These are phyloP conservation scores for Pheosia gnoma DNA, from an alignment of 2,888 invertebrate genomes.

Conservation along the genomic window DNA sequence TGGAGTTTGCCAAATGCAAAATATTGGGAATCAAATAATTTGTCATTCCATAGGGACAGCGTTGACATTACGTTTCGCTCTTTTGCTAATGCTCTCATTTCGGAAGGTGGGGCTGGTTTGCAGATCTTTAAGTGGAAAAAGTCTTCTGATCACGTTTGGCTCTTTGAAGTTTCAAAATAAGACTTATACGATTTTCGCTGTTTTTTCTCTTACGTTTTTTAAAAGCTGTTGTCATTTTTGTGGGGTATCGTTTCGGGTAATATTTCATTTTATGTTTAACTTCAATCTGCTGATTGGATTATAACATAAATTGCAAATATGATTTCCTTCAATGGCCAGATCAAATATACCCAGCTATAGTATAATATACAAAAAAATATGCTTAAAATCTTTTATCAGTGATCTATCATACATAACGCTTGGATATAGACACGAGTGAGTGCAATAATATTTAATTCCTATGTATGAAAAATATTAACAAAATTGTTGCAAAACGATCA, in stretches of 20 bases:
- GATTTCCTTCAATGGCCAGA: too few species aligned
- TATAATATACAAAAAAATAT: too few species aligned
- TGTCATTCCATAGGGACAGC: conserved; percentile 72
- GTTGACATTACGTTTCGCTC: conserved; percentile 72
- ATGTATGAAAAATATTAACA: not conserved
- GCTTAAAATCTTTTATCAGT: too few species aligned
- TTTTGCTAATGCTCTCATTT: conserved; percentile 71
- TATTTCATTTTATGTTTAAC: too few species aligned
- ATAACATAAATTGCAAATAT: too few species aligned
- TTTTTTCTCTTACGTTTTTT: not conserved
- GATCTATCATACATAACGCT: too few species aligned
- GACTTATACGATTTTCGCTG: not conserved
- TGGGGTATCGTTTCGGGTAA: too few species aligned
- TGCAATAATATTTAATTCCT: conserved; percentile 7
- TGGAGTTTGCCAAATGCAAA: conserved; percentile 18
- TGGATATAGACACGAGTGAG: not conserved
- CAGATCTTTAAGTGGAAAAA: conserved; percentile 55
- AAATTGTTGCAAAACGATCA: not conserved
- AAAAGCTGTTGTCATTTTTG: not conserved
- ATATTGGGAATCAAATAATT: conserved; percentile 67
- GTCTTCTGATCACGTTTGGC: conserved; percentile 35
- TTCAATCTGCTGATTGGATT: too few species aligned
- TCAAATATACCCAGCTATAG: too few species aligned
- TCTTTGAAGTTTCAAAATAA: conserved; percentile 52
- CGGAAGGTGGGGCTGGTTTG: conserved; percentile 49